These are phyloP conservation scores for Neosalanx taihuensis DNA, from an alignment of 2,797 vertebrate species.

Conservation along the genomic window DNA sequence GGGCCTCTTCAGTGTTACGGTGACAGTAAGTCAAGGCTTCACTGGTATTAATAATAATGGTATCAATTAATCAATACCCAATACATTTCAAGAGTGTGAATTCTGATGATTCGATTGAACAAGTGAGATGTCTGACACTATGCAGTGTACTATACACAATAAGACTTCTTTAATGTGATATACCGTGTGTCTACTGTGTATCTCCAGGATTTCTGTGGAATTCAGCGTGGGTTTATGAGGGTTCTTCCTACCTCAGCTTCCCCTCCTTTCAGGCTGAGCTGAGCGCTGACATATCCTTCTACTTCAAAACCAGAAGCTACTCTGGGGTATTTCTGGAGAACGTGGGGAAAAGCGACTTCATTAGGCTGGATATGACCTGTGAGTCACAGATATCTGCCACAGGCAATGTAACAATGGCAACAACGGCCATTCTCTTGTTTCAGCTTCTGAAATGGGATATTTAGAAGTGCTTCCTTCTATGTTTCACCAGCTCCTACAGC, in stretches of 20 bases:
- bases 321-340: slow-evolving; percentile 90
- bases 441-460: too few species aligned
- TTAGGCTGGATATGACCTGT: slow-evolving; percentile 86
- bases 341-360: slow-evolving; percentile 86
- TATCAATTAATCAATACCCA: not conserved
- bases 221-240: not conserved
- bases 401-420: not conserved
- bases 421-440: not conserved
- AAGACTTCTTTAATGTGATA: not conserved
- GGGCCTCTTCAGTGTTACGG: slow-evolving; percentile 84
- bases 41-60: not conserved
- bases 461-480: not conserved
- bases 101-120: too few species aligned
- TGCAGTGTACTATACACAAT: not conserved
- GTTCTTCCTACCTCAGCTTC: slow-evolving; percentile 84
- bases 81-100: too few species aligned
- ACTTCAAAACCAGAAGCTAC: slow-evolving; percentile 84
- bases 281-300: slow-evolving; percentile 87
- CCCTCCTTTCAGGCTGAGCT: slow-evolving; percentile 86
- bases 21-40: slow-evolving; percentile 77
- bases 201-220: slow-evolving; percentile 14
- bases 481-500: slow-evolving; percentile 76
- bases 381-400: slow-evolving; percentile 57
- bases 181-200: not conserved
- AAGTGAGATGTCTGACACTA: not conserved